Evolutionary conservation across 2,888 invertebrate genomes (phyloP), one percentile per base, ranked within the genome.

Genomic region (Schrankia costaestrigalis): DNA sequence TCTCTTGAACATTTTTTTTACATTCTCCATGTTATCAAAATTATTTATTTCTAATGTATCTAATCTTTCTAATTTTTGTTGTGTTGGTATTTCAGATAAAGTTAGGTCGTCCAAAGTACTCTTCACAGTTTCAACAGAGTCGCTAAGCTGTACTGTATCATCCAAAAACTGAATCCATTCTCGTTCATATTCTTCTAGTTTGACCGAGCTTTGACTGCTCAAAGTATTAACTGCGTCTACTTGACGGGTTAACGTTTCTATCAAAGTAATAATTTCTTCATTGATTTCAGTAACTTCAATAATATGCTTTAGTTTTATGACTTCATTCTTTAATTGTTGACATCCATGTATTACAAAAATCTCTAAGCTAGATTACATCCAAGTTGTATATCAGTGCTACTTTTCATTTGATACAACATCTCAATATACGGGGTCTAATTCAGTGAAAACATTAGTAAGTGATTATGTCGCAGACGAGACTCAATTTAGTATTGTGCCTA

Each of bases 141-240:
- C 74, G 27, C 75, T 83, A n/a, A 93, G 80, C 48, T 87, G 90
- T 23, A 91, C 85, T 2, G 93, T 88, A 12, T 91, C 90, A 8
- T 90, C 83, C 35, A 93, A 74, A 64, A 94, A 95, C 55, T 91
- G 92, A 22, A 91, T 89, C 94, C 94, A 95, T 54, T 91, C 91
- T 31, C 89, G 89, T 45, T 94, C 84, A 54, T 91, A 90, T 63
- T 91, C 90, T 34, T 82, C 84, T 35, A 79, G 68, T 71, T 77
- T 84, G 19, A 65, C 48, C 46, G 77, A 65, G 56, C 80, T 82
- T 67, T 83, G 77, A 46, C 59, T 75, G 51, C 57, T 92, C 28
- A 93, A 90, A 59, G 91, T 90, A 63, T 92, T 91, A 44, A 95
- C 93, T 5, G 92, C 92, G 37, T 89, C 87, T 1, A 93, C 89